phyloP scores from a whole-genome alignment of 2,888 invertebrate genomes.

The Bombylius major region DNA sequence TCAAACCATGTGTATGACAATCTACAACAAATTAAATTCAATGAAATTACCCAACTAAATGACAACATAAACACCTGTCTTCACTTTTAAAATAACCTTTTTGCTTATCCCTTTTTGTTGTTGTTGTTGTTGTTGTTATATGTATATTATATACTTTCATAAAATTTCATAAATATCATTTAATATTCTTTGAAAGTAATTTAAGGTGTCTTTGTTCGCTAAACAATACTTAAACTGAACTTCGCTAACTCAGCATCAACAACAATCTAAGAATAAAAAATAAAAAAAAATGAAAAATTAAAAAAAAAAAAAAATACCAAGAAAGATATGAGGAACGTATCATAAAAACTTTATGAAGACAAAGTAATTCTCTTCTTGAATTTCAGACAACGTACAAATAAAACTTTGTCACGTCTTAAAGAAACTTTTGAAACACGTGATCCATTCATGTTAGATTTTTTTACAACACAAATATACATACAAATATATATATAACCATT shows the following conservation, averaged over 20 bases:
- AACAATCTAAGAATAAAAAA: no score
- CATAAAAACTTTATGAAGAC: neutral
- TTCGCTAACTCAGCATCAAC: no score
- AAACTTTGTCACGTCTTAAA: conserved; percentile 13
- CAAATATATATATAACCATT: no score
- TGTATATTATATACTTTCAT: no score
- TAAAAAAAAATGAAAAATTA: no score
- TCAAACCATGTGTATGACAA: conserved; percentile 1
- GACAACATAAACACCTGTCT: conserved; percentile 11
- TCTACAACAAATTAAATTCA: conserved; percentile 9
- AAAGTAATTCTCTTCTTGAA: conserved; percentile 8
- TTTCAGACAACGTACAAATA: conserved; percentile 10
- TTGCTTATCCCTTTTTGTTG: neutral
- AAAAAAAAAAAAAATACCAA: no score
- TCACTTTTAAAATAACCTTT: neutral
- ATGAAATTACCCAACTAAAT: conserved; percentile 8
- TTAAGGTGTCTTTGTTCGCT: no score
- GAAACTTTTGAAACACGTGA: conserved; percentile 12
- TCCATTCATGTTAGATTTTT: conserved; percentile 6
- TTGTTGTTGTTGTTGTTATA: no score
- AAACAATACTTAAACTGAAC: no score
- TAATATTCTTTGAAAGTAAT: neutral
- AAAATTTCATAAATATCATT: neutral
- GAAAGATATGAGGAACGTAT: neutral
- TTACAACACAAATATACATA: neutral